These are phyloP conservation scores for Eurystomus gularis DNA, from an alignment of 2,113 vertebrate genomes.

Conservation along the genomic window DNA sequence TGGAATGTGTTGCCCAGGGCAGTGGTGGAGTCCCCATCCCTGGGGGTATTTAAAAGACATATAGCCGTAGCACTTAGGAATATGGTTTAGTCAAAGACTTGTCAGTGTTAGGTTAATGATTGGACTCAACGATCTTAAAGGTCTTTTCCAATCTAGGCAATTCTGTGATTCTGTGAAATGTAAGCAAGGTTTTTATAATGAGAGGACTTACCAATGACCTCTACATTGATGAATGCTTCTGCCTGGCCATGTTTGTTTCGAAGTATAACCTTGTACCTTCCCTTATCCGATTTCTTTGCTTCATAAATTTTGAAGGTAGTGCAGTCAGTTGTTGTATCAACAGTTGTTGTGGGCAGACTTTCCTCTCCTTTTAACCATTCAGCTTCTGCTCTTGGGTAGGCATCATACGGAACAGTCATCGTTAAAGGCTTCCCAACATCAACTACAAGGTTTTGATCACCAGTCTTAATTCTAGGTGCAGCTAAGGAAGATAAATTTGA, in stretches of 20 bases:
- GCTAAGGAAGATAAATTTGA: constrained; percentile 73
- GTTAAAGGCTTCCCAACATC: constrained; percentile 92
- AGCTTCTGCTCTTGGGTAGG: constrained; percentile 92
- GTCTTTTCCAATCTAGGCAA: no score
- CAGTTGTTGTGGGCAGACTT: constrained; percentile 85
- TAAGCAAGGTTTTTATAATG: neutral
- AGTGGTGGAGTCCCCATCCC: no score
- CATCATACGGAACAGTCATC: constrained; percentile 91
- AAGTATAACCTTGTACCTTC: constrained; percentile 88
- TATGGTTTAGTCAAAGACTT: no score
- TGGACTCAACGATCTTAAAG: no score
- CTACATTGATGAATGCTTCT: constrained; percentile 90
- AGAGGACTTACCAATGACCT: constrained; percentile 88
- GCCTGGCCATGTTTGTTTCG: constrained; percentile 94
- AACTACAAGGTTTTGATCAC: constrained; percentile 91
- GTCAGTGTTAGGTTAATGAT: no score
- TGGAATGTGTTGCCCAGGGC: no score
- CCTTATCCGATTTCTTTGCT: constrained; percentile 88
- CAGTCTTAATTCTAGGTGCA: constrained; percentile 91
- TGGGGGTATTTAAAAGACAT: no score
- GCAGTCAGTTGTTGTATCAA: constrained; percentile 86
- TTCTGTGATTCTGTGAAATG: no score
- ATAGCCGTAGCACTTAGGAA: no score
- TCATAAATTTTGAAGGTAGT: constrained; percentile 88
- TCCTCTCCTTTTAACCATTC: constrained; percentile 88